Evolutionary conservation across 2,888 invertebrate genomes (phyloP).

Genomic region (Hipparchia semele): DNA sequence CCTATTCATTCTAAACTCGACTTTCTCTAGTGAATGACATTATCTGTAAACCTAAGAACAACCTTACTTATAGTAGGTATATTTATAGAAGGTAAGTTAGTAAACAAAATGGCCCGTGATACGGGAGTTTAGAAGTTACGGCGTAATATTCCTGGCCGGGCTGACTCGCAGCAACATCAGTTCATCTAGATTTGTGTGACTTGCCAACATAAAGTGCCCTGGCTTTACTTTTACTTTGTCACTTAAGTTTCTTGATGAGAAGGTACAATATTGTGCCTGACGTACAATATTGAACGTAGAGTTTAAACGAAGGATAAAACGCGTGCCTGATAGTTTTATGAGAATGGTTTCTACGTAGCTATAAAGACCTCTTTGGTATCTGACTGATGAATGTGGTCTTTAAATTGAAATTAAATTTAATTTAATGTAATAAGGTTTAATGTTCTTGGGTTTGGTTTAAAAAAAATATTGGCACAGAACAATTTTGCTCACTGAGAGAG

Average conservation of each 20-base stretch:
- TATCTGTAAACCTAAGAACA: background rate
- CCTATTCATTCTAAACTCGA: background rate
- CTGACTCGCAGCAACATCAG: constrained; percentile 33
- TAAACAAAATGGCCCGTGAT: constrained; percentile 7
- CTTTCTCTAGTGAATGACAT: background rate
- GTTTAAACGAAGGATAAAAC: no score
- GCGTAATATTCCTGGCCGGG: constrained; percentile 39
- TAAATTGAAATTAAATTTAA: no score
- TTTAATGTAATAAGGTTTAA: no score
- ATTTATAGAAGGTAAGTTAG: background rate
- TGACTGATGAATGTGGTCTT: no score
- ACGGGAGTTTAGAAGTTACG: constrained; percentile 29
- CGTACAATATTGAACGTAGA: background rate
- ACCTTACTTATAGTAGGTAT: no score
- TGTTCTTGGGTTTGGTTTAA: no score
- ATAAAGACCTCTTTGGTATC: no score
- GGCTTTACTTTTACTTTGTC: constrained; percentile 34
- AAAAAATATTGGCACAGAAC: no score
- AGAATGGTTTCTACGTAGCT: no score
- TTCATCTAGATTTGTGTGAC: constrained; percentile 39
- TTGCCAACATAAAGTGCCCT: constrained; percentile 31
- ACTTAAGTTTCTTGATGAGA: constrained; percentile 21
- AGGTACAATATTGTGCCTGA: background rate
- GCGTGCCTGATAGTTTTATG: no score
- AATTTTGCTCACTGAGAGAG: no score